A percentile compares a stretch with the other conserved stretches of the same genome.
Conservation (phyloP, 2,113 vertebrate genomes). For the Craseonycteris thonglongyai region DNA sequence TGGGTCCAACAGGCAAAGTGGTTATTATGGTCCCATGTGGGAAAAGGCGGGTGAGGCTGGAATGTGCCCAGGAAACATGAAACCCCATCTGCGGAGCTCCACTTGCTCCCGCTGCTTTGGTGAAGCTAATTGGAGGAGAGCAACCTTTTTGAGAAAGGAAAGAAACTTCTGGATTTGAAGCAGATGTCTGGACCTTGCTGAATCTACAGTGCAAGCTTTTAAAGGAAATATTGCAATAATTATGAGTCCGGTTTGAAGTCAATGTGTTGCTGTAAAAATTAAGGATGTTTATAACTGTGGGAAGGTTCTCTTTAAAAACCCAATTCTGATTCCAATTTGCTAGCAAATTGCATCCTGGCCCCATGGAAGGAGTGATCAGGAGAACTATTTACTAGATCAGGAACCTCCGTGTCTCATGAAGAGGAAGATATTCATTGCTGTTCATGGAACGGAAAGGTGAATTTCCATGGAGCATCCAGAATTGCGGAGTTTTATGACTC, state of each 20-base stretch:
- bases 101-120: slow-evolving; percentile 25
- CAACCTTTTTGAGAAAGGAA: slow-evolving; percentile 67
- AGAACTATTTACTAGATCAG: slow-evolving; percentile 33
- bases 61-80: slow-evolving; percentile 78
- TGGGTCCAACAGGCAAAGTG: slow-evolving; percentile 62
- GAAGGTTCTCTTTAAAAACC: slow-evolving; percentile 68
- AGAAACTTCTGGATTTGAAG: slow-evolving; percentile 67
- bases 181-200: slow-evolving; percentile 57
- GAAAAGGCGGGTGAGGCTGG: slow-evolving; percentile 74
- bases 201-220: slow-evolving; percentile 68
- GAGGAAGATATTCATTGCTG: not conserved
- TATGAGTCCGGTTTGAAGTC: slow-evolving; percentile 69
- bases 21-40: slow-evolving; percentile 77
- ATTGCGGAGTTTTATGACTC: not conserved
- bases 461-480: not conserved
- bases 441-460: slow-evolving; percentile 49
- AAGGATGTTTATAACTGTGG: slow-evolving; percentile 68
- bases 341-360: slow-evolving; percentile 67
- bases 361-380: slow-evolving; percentile 30
- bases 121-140: slow-evolving; percentile 59
- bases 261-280: slow-evolving; percentile 71
- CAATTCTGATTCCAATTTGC: slow-evolving; percentile 61
- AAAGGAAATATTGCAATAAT: slow-evolving; percentile 71
- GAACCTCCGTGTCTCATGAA: not conserved
- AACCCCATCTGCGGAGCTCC: slow-evolving; percentile 58